Evolutionary conservation across 2,797 vertebrate genomes (phyloP).

Genomic region (Acanthurus lineatus): DNA sequence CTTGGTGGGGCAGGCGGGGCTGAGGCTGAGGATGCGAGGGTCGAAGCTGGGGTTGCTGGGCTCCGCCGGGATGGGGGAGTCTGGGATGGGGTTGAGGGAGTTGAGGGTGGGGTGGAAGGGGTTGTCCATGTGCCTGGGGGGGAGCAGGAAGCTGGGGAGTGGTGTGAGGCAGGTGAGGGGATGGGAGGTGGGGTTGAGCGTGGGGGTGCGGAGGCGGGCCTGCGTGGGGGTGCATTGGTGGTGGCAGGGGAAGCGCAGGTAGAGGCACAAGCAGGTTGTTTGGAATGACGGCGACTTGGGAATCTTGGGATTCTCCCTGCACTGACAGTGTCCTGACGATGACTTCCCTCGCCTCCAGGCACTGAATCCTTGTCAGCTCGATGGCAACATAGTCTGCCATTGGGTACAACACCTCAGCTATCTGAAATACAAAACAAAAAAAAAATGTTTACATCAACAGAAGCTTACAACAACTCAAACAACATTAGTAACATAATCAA

Average conservation of each 20-base stretch:
- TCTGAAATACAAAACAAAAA: conserved; percentile 78
- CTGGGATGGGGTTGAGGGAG: conserved; percentile 80
- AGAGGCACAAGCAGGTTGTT: conserved; percentile 94
- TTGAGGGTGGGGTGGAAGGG: conserved; percentile 73
- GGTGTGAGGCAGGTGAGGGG: conserved; percentile 74
- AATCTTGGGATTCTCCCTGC: conserved; percentile 96
- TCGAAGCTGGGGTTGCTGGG: conserved; percentile 65
- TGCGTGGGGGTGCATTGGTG: conserved; percentile 73
- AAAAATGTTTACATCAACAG: neutral
- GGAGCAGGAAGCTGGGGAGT: conserved; percentile 69
- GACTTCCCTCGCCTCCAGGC: conserved; percentile 91
- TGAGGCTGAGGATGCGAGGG: conserved; percentile 74
- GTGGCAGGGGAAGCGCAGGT: conserved; percentile 80
- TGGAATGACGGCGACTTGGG: conserved; percentile 88
- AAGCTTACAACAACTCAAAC: conserved; percentile 9
- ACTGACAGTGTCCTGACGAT: conserved; percentile 93
- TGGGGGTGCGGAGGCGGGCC: conserved; percentile 73
- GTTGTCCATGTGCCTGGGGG: conserved; percentile 71
- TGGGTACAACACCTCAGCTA: conserved; percentile 93
- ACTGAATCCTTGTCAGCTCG: conserved; percentile 90
- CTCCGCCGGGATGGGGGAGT: conserved; percentile 63
- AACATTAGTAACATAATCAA: neutral
- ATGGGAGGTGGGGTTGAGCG: conserved; percentile 71
- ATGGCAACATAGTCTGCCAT: conserved; percentile 88
- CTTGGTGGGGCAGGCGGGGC: conserved; percentile 73